Base-by-base conservation (phyloP, 2,888 invertebrate genomes). In the Agapetus fuscipes region DNA sequence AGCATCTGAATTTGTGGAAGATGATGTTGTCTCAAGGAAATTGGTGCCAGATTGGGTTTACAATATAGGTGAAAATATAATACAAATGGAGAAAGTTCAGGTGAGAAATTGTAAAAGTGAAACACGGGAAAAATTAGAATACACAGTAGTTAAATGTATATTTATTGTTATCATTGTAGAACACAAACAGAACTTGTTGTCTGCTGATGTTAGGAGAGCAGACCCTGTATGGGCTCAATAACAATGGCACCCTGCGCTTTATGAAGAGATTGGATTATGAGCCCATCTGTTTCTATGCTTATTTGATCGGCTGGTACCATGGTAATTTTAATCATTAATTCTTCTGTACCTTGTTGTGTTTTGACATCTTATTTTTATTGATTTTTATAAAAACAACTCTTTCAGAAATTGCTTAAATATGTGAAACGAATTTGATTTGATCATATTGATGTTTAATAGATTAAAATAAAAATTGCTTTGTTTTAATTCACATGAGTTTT, bases 231-330 rank as follows among this genome's bases (percentile, higher is more conserved):
- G 83, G 82, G 55, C 69, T 89, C 48, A 78, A 76, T 50, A 88
- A 88, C 52, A 79, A 75, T 51, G 94, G 93, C 6, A 74, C 78
- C 37, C 63, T 93, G 50, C 81, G 80, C 53, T 89, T 81, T 56
- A 82, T 84, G 64, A 83, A 89, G 54, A 82, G 84, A 55, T 74
- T 94, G 46, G 89, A 93, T 53, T 94, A 78, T 62, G 78, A 78
- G 44, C 85, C 93, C 1, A 66, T 80, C 46, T 86, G 84, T 54
- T 83, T 83, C 56, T 68, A 71, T 52, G 72, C 80, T 6, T 89
- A 84, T 56, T 66, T 80, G 6, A 72, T 78, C 50, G 83, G 81
- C 49, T 77, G 76, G 65, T 77, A 71, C 52, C 74, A 78, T 61
- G 79, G 81, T 81, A 61, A 66, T 66, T 53, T 12, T 17, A 29